Evolutionary conservation across 1,140 invertebrate species (phyloP), one percentile per base, ranked within the genome.

Genomic region (Ips typographus): DNA sequence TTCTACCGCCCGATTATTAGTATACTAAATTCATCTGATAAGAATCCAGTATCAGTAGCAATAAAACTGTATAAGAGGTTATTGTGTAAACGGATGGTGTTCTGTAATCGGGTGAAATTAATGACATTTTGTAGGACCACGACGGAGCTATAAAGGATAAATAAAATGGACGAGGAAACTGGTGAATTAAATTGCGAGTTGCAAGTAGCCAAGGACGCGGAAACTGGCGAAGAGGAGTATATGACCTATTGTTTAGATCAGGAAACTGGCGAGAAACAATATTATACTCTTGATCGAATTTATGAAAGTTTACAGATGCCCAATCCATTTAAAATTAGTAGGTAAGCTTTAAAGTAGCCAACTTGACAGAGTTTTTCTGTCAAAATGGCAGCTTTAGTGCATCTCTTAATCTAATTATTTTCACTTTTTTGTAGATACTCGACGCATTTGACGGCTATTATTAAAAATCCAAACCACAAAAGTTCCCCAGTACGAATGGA

Each of bases 221-320:
- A 70, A 58, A 70, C 68, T 4, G 68, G 68, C 1, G 68, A 70
- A 58, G 43, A 64, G 1, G 68, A 70, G 37, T 58, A 58, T 36
- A 6, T 70, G 22, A 51, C 60, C 5, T 70, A 70, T 39, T 57
- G 51, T 49, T 43, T 64, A 8, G 60, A 70, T n/a, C n/a, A 64
- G 44, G 68, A 70, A 58, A 70, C 68, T 49, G 68, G 68, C 1
- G 68, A 70, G 41, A 64, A 64, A 44, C 59, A 70, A 42, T 64
- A 70, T 39, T 64, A 51, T 39, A 70, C 43, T n/a, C 42, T 63
- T 51, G 40, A 64, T n/a, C 40, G 43, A 22, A 47, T 70, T 58
- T 64, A 53, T n/a, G 38, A 64, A 1, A 64, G 42, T 42, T 64
- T 64, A 41, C 36, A 70, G n/a, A 64, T 58, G 44, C 43, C 49